Evolutionary conservation across 2,888 invertebrate species (phyloP).

Genomic region (Andrena chrysosceles): DNA sequence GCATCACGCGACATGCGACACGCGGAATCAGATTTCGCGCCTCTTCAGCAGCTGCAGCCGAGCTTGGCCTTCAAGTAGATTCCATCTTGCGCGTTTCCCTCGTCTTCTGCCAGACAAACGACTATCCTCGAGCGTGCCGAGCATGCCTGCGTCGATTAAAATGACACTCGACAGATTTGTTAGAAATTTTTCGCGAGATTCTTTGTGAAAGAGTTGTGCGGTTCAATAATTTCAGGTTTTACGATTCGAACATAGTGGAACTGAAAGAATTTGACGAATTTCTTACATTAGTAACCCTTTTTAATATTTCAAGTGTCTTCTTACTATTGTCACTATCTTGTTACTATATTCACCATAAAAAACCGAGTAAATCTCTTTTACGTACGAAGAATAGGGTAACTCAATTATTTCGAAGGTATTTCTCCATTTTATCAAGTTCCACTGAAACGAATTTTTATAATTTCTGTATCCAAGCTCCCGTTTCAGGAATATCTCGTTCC

Average conservation of each 20-base stretch:
- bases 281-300: no score
- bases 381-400: no score
- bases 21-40: conserved; percentile 69
- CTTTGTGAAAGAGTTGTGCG: not conserved
- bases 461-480: not conserved
- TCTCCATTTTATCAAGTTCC: not conserved
- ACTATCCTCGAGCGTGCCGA: not conserved
- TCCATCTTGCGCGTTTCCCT: conserved; percentile 41
- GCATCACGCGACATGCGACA: conserved; percentile 52
- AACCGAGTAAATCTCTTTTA: no score
- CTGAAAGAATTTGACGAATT: no score
- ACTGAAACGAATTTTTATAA: not conserved
- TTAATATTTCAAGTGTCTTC: no score
- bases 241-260: no score
- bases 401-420: not conserved
- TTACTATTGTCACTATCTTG: no score
- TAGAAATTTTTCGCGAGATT: not conserved
- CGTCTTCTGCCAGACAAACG: conserved; percentile 2
- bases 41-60: conserved; percentile 37
- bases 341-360: no score
- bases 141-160: not conserved
- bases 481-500: not conserved
- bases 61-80: conserved; percentile 46
- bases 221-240: not conserved
- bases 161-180: not conserved